Evolutionary conservation across 1,140 invertebrate genomes (phyloP).

Genomic region (Polypedilum vanderplanki): DNA sequence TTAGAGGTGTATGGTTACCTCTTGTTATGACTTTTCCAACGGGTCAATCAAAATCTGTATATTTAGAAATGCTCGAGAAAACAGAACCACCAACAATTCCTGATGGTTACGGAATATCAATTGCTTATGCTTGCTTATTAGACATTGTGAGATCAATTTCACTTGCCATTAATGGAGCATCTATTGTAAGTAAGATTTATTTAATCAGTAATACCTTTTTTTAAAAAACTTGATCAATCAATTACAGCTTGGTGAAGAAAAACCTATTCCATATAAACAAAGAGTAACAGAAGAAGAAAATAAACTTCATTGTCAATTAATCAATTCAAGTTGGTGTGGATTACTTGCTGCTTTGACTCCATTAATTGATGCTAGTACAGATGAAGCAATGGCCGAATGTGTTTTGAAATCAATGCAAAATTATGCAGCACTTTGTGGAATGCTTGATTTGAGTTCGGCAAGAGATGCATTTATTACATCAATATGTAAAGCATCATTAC

Average conservation of each 20-base stretch:
- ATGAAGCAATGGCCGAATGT: constrained; percentile 82
- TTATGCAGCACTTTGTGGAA: constrained; percentile 72
- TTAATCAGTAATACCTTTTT: background rate
- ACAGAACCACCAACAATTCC: constrained; percentile 85
- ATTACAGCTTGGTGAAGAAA: constrained; percentile 38
- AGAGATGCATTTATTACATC: constrained; percentile 90
- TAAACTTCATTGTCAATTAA: constrained; percentile 64
- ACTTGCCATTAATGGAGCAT: constrained; percentile 54
- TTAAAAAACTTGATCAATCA: background rate
- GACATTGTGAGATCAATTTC: constrained; percentile 79
- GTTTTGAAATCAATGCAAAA: constrained; percentile 86
- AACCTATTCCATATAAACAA: constrained; percentile 43
- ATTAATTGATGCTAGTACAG: constrained; percentile 89
- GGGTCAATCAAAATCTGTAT: constrained; percentile 76
- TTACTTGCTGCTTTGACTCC: constrained; percentile 84
- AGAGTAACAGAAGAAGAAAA: constrained; percentile 48
- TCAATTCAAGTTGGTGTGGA: constrained; percentile 94
- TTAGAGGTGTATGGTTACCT: constrained; percentile 85
- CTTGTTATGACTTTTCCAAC: constrained; percentile 76
- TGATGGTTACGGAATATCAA: constrained; percentile 91
- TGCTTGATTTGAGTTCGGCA: constrained; percentile 61
- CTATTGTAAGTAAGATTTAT: constrained; percentile 26
- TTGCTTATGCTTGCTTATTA: constrained; percentile 85
- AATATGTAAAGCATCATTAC: constrained; percentile 89
- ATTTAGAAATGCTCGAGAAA: constrained; percentile 92